phyloP scores from a whole-genome alignment of 2,888 invertebrate genomes.

The Polymixis lichenea region DNA sequence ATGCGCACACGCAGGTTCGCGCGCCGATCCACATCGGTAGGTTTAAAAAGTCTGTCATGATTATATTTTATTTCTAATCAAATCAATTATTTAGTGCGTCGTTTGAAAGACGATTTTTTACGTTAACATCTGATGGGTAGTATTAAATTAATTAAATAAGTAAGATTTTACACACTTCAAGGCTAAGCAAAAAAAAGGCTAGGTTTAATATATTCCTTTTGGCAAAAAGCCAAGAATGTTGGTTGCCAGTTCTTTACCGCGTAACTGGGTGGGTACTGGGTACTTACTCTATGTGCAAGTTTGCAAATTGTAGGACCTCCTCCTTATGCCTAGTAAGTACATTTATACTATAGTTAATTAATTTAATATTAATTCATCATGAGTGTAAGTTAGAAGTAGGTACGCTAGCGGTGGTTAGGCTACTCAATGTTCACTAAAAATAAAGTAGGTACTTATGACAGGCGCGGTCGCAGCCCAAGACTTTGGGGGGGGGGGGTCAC shows the following conservation, averaged over 20 bases:
- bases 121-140: too few relatives aligned
- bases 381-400: neutral
- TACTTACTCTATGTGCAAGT: neutral
- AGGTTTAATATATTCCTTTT: neutral
- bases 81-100: neutral
- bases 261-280: neutral
- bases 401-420: neutral
- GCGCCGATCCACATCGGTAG: slow-evolving; percentile 82
- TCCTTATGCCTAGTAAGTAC: neutral
- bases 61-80: slow-evolving; percentile 45
- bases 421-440: neutral
- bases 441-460: too few relatives aligned
- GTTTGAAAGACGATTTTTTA: neutral
- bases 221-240: slow-evolving; percentile 4
- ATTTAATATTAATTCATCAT: too few relatives aligned
- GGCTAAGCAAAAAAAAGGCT: too few relatives aligned
- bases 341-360: neutral
- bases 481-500: too few relatives aligned
- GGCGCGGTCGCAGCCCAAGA: too few relatives aligned
- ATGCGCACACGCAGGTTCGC: slow-evolving; percentile 79
- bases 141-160: neutral
- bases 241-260: neutral
- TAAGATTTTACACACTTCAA: slow-evolving; percentile 4
- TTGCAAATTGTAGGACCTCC: neutral
- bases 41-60: slow-evolving; percentile 86